phyloP scores from a whole-genome alignment of 1,140 invertebrate species.

The Drosophila bifasciata region DNA sequence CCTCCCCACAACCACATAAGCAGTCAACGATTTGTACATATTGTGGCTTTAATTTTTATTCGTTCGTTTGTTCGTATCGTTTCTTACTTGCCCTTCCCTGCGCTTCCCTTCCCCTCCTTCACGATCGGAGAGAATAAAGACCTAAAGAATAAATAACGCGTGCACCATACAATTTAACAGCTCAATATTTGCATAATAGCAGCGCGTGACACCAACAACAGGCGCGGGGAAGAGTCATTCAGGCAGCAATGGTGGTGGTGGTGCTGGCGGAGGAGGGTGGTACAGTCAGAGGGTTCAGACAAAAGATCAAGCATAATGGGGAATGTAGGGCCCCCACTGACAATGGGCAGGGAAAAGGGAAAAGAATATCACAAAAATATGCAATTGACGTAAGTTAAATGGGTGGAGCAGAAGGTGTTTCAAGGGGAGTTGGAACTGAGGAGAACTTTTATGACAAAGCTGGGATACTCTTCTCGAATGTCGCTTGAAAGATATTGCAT shows the following conservation, averaged over 20 bases:
- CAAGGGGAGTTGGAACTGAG: too few relatives aligned
- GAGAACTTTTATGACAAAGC: too few relatives aligned
- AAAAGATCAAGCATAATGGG: slow-evolving; percentile 27
- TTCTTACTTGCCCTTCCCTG: slow-evolving; percentile 10
- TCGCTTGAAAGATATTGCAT: too few relatives aligned
- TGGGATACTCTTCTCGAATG: too few relatives aligned
- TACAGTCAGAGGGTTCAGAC: slow-evolving; percentile 34
- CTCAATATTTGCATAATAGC: slow-evolving; percentile 81
- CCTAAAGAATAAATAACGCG: slow-evolving; percentile 73
- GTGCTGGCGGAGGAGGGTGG: too few relatives aligned
- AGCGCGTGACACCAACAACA: slow-evolving; percentile 73
- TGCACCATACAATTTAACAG: slow-evolving; percentile 74
- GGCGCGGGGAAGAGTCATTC: too few relatives aligned
- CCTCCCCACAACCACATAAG: slow-evolving; percentile 22
- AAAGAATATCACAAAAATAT: slow-evolving; percentile 15
- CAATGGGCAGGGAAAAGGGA: background rate
- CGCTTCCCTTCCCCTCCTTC: too few relatives aligned
- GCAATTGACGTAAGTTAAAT: too few relatives aligned
- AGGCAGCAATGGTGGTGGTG: background rate
- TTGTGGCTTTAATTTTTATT: slow-evolving; percentile 51
- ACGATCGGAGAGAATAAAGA: slow-evolving; percentile 44
- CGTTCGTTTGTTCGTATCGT: slow-evolving; percentile 20
- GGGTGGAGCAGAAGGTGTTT: too few relatives aligned
- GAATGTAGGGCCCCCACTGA: slow-evolving; percentile 19
- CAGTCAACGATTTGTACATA: slow-evolving; percentile 43